These are phyloP conservation scores for Samia ricini DNA, from an alignment of 1,140 invertebrate genomes.

Conservation along the genomic window DNA sequence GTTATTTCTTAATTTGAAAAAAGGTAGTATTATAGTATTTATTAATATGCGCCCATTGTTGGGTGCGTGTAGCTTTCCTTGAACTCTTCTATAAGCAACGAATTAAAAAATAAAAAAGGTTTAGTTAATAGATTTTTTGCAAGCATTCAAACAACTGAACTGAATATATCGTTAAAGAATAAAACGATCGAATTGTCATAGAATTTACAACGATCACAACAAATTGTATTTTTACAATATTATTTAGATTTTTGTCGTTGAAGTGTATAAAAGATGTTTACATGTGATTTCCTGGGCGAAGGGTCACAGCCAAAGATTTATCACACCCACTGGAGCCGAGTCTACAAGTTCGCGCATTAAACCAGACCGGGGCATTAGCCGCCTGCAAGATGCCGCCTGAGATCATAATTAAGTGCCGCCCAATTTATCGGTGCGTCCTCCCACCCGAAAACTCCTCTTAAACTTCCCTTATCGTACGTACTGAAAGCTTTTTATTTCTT, in stretches of 20 bases:
- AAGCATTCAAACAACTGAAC: not conserved
- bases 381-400: conserved; percentile 75
- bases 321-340: conserved; percentile 70
- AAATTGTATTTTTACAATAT: not conserved
- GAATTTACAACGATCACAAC: not conserved
- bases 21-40: too few relatives aligned
- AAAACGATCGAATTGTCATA: not conserved
- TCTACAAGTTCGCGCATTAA: conserved; percentile 76
- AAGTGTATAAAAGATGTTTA: not conserved
- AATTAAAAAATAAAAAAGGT: too few relatives aligned
- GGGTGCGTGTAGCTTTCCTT: too few relatives aligned
- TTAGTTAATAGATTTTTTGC: too few relatives aligned
- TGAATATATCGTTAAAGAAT: not conserved
- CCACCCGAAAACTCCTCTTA: conserved; percentile 71
- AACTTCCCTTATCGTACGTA: conserved; percentile 74
- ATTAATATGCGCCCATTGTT: too few relatives aligned
- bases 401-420: conserved; percentile 77
- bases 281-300: conserved; percentile 19
- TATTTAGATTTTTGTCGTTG: not conserved
- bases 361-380: conserved; percentile 74
- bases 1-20: too few relatives aligned
- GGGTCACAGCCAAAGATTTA: conserved; percentile 69
- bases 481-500: conserved; percentile 73
- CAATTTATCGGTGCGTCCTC: conserved; percentile 74
- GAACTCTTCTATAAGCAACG: too few relatives aligned